Evolutionary conservation across 2,888 invertebrate genomes (phyloP), one percentile per base, ranked within the genome.

Genomic region (Chironomus tentans): DNA sequence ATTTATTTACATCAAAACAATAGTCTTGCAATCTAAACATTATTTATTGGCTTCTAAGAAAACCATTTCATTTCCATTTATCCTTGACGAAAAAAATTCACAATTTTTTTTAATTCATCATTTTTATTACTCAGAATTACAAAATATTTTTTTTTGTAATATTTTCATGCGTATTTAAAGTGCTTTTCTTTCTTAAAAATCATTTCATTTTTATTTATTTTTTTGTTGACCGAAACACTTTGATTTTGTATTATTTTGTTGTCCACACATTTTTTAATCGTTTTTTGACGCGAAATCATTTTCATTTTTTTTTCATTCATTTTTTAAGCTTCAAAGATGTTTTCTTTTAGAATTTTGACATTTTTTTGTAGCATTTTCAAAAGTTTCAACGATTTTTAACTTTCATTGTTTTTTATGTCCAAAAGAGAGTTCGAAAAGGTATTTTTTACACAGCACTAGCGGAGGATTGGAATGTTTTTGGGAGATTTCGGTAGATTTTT

Each of bases 131-230:
- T 62, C n/a, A 38, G 38, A 38, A 38, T 38, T 38, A 38, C 38
- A 38, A 38, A 38, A 28, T 4, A 38, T 47, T 68, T 15, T n/a
- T 21, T 15, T 65, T 65, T 47, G 38, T 28, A 65, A 24, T 18
- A 47, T 48, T 47, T 74, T 74, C 18, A 56, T 56, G n/a, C n/a
- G 68, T 74, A 21, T 73, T 74, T 74, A 74, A 68, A 74, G 74
- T 74, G 74, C 74, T 74, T 62, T 74, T 74, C 74, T 74, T 74
- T 74, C 74, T 68, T 48, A 74, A 74, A 74, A 74, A 73, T 73
- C 65, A 74, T 74, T 74, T 18, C 1, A 4, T 4, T 28, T 28
- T 28, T 28, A 4, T 4, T 28, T 28, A 4, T 28, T 62, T 48
- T 46, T 68, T 74, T 68, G 18, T 68, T 74, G 74, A 74, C 74